Base-by-base conservation (phyloP, 2,113 vertebrate genomes). In the Miniopterus natalensis region DNA sequence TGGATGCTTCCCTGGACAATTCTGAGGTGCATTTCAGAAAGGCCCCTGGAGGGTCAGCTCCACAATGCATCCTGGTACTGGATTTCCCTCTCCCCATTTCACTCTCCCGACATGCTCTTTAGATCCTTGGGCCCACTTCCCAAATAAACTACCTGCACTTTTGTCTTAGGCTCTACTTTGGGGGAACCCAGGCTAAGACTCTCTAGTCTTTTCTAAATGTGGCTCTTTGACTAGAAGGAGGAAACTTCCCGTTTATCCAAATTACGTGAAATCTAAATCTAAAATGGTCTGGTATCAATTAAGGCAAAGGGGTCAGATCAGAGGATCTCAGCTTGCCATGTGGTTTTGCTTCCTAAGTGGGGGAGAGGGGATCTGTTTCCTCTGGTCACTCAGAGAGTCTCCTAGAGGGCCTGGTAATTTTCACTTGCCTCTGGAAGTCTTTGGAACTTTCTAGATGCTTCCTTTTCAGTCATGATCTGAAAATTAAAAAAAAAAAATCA, bases 381-480 rank as follows among this genome's bases (percentile, higher is more conserved):
- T 93, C 13, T 74, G 57, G 23, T 49, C 11, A 17, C 29, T 92
- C 49, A 49, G 14, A 74, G 8, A 59, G 57, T 49, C 40, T 92
- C 17, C 47, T 42, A 6, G 73, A 71, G n/a, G 53, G 23, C 1
- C 42, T 83, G 74, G 29, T 12, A 8, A 25, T 68, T 83, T 81
- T 51, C 45, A 55, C 6, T 55, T 63, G 65, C 45, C 80, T 92
- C 57, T 88, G 27, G 57, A 92, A 92, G 36, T 20, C 47, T 53
- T 66, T 73, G 13, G 63, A 77, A 84, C 8, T 36, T 91, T 71
- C 61, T 23, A 3, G 14, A 71, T 31, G 5, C 27, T 95, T 40
- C 10, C 11, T 84, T 95, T 71, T 63, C 65, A 63, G 65, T 59
- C 53, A 95, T 88, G 79, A 93, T 59, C 47, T 51, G 75, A 85